Percentiles rank a stretch among this genome's conserved stretches.
Evolutionary conservation across 1,140 invertebrate species (phyloP).

Genomic region (Reticulitermes speratus): DNA sequence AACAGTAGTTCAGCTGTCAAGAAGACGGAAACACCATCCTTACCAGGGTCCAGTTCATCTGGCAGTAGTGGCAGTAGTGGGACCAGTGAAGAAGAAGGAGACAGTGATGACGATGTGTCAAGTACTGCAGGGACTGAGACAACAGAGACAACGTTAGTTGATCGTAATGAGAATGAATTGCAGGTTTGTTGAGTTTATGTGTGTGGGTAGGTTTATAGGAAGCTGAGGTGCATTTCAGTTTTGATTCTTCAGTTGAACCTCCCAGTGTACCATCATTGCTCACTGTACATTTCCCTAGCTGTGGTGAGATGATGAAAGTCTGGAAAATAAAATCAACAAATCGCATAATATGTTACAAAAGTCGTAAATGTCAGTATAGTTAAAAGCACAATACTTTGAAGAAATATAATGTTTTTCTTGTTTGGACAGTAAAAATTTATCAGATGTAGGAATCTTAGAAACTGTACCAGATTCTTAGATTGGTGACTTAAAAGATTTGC

Average conservation of each 20-base stretch:
- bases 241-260: not conserved
- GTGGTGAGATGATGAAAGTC: no score
- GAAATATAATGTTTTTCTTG: no score
- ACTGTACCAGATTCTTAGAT: no score
- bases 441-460: no score
- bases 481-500: no score
- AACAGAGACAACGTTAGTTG: constrained; percentile 55
- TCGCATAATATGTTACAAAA: no score
- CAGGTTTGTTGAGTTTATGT: constrained; percentile 39
- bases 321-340: no score
- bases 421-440: no score
- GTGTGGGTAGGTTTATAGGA: not conserved
- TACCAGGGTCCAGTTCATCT: not conserved
- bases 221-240: not conserved
- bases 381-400: no score
- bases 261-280: no score
- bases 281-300: no score
- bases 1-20: not conserved
- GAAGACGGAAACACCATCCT: not conserved
- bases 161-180: constrained; percentile 48
- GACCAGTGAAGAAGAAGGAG: constrained; percentile 40
- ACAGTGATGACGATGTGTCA: constrained; percentile 50
- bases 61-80: constrained; percentile 21
- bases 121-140: constrained; percentile 55
- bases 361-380: no score